Percentiles rank a stretch among this genome's conserved stretches.
Evolutionary conservation across 2,888 invertebrate species (phyloP).

Genomic region (Pristionchus exspectatus): DNA sequence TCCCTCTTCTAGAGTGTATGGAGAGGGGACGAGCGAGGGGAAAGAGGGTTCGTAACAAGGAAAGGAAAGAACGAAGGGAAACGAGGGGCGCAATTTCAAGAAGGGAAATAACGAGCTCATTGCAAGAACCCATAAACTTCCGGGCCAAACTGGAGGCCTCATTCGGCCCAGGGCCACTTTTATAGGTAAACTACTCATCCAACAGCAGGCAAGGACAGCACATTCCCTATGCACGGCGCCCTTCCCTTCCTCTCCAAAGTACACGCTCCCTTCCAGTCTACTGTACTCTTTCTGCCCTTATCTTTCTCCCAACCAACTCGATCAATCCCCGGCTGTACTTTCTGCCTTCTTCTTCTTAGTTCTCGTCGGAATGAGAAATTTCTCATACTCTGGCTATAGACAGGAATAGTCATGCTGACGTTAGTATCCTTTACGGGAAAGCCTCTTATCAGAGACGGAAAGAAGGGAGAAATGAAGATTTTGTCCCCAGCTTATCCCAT

Average conservation of each 20-base stretch:
- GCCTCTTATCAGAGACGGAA: background rate
- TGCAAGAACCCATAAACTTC: background rate
- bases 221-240: background rate
- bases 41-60: background rate
- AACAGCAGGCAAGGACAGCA: conserved; percentile 23
- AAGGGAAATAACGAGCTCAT: background rate
- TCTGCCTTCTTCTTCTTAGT: background rate
- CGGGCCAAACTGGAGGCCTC: background rate
- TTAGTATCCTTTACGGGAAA: background rate
- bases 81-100: background rate
- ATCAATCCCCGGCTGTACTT: background rate
- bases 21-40: background rate
- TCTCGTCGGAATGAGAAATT: background rate
- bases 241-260: conserved; percentile 4
- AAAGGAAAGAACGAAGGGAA: background rate
- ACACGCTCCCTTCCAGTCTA: conserved; percentile 3
- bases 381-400: background rate
- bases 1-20: background rate
- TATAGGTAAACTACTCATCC: conserved; percentile 1
- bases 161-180: background rate
- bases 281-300: conserved; percentile 7
- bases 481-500: conserved; percentile 26
- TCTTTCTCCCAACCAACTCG: background rate
- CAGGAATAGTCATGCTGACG: background rate
- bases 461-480: background rate